Conservation (phyloP, 2,888 invertebrate genomes). For the Synanthedon myopaeformis region DNA sequence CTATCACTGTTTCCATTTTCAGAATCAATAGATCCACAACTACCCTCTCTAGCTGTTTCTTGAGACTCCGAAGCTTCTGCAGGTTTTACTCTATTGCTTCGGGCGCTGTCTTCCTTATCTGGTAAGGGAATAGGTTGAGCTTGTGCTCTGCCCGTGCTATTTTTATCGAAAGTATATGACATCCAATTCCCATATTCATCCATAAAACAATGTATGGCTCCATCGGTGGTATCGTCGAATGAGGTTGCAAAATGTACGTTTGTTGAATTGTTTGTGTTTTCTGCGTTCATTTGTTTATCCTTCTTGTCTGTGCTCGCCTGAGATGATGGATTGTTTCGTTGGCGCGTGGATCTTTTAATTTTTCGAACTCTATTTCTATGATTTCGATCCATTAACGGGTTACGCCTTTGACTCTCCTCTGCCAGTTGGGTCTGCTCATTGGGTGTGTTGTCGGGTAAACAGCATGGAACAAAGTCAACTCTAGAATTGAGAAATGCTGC, state of each 20-base stretch:
- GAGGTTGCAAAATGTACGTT: conserved; percentile 79
- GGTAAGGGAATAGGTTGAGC: conserved; percentile 46
- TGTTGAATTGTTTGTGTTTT: conserved; percentile 34
- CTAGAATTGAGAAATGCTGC: conserved; percentile 75
- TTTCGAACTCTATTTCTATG: conserved; percentile 64
- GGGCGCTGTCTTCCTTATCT: conserved; percentile 39
- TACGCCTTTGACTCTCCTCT: conserved; percentile 45
- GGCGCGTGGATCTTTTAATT: conserved; percentile 68
- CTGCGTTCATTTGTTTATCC: conserved; percentile 31
- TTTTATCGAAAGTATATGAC: conserved; percentile 85
- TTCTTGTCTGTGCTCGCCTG: conserved; percentile 41
- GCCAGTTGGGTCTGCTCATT: conserved; percentile 29
- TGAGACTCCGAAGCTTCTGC: conserved; percentile 45
- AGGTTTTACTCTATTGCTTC: conserved; percentile 32
- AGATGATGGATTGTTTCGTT: conserved; percentile 45
- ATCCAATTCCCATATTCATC: conserved; percentile 90
- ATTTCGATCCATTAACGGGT: conserved; percentile 62
- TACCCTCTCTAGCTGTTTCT: conserved; percentile 57
- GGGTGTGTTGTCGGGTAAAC: conserved; percentile 40
- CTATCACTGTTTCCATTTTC: conserved; percentile 52
- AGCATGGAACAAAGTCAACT: conserved; percentile 65
- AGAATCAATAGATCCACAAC: conserved; percentile 60
- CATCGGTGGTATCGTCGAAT: conserved; percentile 85
- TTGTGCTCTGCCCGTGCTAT: conserved; percentile 69
- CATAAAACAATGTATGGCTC: conserved; percentile 87